Evolutionary conservation across 92 coral and sea anemone genomes (phyloP).

Genomic region (Galaxea fascicularis): DNA sequence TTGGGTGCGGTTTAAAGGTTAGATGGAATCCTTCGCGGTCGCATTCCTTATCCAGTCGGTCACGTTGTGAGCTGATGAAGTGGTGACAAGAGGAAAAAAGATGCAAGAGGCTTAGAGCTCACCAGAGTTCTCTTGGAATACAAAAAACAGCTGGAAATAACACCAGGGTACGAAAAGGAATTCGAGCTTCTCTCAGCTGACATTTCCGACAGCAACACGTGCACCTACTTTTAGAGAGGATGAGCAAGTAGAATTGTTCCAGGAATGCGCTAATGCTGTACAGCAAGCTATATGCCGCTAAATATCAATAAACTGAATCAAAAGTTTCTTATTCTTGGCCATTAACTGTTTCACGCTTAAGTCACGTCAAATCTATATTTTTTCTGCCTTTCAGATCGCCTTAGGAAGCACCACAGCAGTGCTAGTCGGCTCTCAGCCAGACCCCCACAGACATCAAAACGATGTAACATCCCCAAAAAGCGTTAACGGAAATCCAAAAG

Average conservation of each 20-base stretch:
- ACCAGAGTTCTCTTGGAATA: not conserved
- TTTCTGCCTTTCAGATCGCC: not conserved
- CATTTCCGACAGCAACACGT: not conserved
- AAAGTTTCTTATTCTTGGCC: not conserved
- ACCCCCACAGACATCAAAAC: not conserved
- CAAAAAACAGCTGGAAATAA: not conserved
- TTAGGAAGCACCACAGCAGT: constrained; percentile 27
- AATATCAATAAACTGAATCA: no score
- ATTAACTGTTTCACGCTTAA: constrained; percentile 9
- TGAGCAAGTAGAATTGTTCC: not conserved
- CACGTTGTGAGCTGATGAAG: constrained; percentile 6
- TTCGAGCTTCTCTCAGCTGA: not conserved
- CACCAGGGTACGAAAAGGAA: constrained; percentile 19
- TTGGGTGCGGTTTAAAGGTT: not conserved
- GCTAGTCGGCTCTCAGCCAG: constrained; percentile 13
- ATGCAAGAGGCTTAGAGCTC: not conserved
- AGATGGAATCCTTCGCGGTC: not conserved
- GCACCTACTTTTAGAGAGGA: not conserved
- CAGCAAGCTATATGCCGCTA: not conserved
- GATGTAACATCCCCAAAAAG: not conserved
- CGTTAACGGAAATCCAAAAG: not conserved
- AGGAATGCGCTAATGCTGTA: not conserved
- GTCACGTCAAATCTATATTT: not conserved
- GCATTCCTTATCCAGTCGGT: not conserved
- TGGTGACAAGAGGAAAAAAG: not conserved